These are phyloP conservation scores for Cephalotes varians DNA, from an alignment of 2,888 invertebrate genomes.

Conservation along the genomic window DNA sequence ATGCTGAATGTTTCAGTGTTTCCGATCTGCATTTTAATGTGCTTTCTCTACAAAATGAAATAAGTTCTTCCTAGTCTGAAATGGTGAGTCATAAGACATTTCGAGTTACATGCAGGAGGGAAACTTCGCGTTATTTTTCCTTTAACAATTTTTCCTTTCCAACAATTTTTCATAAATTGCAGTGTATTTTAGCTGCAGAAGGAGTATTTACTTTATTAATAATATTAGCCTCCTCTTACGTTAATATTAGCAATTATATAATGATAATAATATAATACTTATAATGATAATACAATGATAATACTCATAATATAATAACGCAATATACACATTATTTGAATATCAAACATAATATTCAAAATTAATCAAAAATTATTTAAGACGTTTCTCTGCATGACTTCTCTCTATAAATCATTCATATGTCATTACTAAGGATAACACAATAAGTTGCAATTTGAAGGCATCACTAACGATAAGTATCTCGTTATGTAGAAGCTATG, in stretches of 20 bases:
- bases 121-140: background rate
- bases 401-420: conserved; percentile 51
- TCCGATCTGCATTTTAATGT: conserved; percentile 18
- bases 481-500: conserved; percentile 80
- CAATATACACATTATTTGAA: too few relatives aligned
- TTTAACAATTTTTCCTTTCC: too few relatives aligned
- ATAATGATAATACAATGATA: background rate
- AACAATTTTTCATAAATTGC: background rate
- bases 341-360: background rate
- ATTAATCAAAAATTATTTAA: conserved; percentile 81
- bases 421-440: conserved; percentile 72
- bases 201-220: background rate
- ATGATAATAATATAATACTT: background rate
- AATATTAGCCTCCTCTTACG: background rate
- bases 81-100: background rate
- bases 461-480: conserved; percentile 81
- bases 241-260: background rate
- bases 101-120: background rate
- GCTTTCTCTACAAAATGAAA: background rate
- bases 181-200: background rate
- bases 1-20: background rate
- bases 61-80: background rate
- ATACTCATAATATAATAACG: too few relatives aligned
- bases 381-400: conserved; percentile 64
- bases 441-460: conserved; percentile 79